A percentile compares a stretch with the other conserved stretches of the same genome.
These are phyloP conservation scores for Ciconia stormi DNA, from an alignment of 2,113 vertebrate genomes.

Conservation along the genomic window DNA sequence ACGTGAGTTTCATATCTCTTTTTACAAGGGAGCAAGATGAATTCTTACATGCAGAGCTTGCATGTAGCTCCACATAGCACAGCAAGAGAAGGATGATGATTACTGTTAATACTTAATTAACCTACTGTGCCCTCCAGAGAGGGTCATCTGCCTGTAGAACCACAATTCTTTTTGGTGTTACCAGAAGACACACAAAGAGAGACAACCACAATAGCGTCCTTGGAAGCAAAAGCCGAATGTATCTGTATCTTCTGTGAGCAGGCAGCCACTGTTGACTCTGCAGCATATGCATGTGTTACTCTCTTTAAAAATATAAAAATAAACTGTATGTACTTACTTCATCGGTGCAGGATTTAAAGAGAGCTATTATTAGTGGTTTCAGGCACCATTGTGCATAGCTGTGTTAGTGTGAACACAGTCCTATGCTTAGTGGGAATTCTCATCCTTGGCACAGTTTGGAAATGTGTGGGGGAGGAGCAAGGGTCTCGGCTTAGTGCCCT, in stretches of 20 bases:
- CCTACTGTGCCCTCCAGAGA: background rate
- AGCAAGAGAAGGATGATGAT: background rate
- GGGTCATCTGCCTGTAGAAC: background rate
- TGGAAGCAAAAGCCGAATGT: background rate
- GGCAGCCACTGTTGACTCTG: slow-evolving; percentile 43
- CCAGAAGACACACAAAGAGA: background rate
- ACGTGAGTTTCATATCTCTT: slow-evolving; percentile 75
- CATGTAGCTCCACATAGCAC: background rate
- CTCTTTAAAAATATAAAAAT: slow-evolving; percentile 55
- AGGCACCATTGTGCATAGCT: slow-evolving; percentile 30
- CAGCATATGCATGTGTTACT: slow-evolving; percentile 46
- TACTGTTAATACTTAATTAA: background rate
- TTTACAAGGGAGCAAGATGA: background rate
- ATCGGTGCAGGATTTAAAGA: slow-evolving; percentile 47
- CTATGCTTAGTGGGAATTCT: slow-evolving; percentile 24
- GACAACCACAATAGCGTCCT: background rate
- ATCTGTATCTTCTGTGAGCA: slow-evolving; percentile 10
- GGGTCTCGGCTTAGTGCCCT: background rate
- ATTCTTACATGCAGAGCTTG: background rate
- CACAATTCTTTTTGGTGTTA: slow-evolving; percentile 11
- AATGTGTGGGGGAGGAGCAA: background rate
- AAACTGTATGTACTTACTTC: slow-evolving; percentile 57
- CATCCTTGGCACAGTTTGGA: slow-evolving; percentile 10
- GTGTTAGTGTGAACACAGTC: background rate
- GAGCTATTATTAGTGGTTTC: slow-evolving; percentile 59